Base-by-base conservation (phyloP, 2,113 vertebrate species). In the Puffinus mauretanicus region DNA sequence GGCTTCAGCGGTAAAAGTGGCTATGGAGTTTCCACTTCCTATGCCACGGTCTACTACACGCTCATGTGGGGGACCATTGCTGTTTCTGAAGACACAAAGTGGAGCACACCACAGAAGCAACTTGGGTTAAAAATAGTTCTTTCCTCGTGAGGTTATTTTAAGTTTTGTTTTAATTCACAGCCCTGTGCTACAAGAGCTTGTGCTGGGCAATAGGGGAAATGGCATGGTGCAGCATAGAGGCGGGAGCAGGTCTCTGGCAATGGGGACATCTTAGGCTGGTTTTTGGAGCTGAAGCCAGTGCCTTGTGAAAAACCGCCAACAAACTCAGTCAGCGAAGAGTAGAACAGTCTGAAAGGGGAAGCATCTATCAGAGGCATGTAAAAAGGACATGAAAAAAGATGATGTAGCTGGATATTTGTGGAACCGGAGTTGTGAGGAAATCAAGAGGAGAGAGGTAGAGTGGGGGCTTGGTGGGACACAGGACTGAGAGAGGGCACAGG, bases 1-100 rank as follows among this genome's bases (percentile, higher is more conserved):
- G 67, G 36, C 40, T 92, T 69, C 40, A 69, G 36, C 1, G 1
- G 66, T 62, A 40, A 77, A 87, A 90, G 38, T 2, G 7, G 13
- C 4, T 16, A 24, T 24, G 40, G 21, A 82, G 17, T 76, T 92
- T 86, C 46, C 38, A n/a, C 27, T 86, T 93, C 27, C 49, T 73
- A 20, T 0, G 0, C 40, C 25, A 34, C 2, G 6, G 29, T n/a
- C 79, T 71, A 46, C 78, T 26, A 71, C 61, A 58, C 0, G 1
- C 2, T 80, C 13, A 34, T 40, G 10, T 46, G 5, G 32, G 27
- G 42, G 10, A 44, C 7, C 15, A 22, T 6, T n/a, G 26, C 26
- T 1, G 1, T 40, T 80, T 77, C 54, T 80, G 20, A 89, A 61
- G 17, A 29, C 19, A 47, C 10, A 10, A 8, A 36, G 9, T 47